phyloP scores from a whole-genome alignment of 2,888 invertebrate genomes.

The Hermaeophaga mercurialis region DNA sequence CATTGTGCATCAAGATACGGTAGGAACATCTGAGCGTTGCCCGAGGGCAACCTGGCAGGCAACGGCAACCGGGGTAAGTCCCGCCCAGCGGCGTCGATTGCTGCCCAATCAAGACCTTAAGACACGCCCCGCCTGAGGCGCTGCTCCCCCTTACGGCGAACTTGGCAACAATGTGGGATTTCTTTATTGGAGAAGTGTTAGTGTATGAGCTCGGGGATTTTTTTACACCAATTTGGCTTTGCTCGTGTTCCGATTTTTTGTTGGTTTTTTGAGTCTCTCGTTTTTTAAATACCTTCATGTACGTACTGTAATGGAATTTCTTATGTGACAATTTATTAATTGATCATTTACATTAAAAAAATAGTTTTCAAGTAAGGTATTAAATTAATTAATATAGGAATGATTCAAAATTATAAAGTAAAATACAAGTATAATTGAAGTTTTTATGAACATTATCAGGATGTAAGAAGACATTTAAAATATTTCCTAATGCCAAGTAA shows the following conservation, averaged over 20 bases:
- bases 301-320: too few relatives aligned
- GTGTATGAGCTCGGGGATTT: not conserved
- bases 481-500: too few relatives aligned
- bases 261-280: too few relatives aligned
- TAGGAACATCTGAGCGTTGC: conserved; percentile 44
- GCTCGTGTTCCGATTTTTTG: not conserved
- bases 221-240: not conserved
- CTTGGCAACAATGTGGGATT: not conserved
- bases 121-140: conserved; percentile 55
- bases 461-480: too few relatives aligned
- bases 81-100: conserved; percentile 50
- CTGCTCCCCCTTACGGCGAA: conserved; percentile 22
- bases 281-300: too few relatives aligned
- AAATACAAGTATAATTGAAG: too few relatives aligned
- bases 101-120: conserved; percentile 52
- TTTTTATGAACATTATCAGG: too few relatives aligned
- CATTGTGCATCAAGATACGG: conserved; percentile 18
- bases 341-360: too few relatives aligned
- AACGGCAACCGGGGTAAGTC: conserved; percentile 46
- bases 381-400: too few relatives aligned
- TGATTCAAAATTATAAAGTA: too few relatives aligned
- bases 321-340: too few relatives aligned
- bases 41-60: conserved; percentile 51
- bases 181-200: conserved; percentile 8
- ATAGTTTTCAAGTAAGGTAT: too few relatives aligned